These are phyloP conservation scores for Coremacera marginata DNA, from an alignment of 2,888 invertebrate species.

Conservation along the genomic window DNA sequence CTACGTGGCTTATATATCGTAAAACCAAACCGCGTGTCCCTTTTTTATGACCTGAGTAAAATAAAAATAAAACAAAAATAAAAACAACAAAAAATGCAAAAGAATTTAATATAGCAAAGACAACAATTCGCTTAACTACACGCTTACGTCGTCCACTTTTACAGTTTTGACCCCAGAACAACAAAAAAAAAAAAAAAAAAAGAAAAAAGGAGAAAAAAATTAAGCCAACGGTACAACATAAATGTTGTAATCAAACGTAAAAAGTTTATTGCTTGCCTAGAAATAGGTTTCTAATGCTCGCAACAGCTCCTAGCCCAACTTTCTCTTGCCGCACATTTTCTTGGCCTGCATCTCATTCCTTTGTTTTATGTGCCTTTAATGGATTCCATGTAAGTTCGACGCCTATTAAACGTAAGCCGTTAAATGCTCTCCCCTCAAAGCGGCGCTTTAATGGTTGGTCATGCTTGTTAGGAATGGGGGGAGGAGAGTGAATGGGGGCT, in stretches of 20 bases:
- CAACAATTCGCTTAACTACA: not conserved
- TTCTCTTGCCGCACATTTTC: not conserved
- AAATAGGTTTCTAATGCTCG: conserved; percentile 31
- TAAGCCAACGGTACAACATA: conserved; percentile 1
- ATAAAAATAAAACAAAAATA: conserved; percentile 6
- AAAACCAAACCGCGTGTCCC: conserved; percentile 1
- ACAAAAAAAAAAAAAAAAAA: not conserved
- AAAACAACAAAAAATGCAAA: not conserved
- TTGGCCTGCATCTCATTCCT: not conserved
- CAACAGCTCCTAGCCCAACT: not conserved
- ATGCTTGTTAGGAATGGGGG: not conserved
- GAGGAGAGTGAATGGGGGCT: no score
- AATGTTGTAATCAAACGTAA: conserved; percentile 31
- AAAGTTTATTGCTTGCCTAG: conserved; percentile 27
- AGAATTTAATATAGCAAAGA: not conserved
- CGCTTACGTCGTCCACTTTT: conserved; percentile 2
- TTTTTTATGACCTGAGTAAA: conserved; percentile 13
- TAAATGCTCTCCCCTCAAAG: conserved; percentile 7
- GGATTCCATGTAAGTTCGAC: conserved; percentile 23
- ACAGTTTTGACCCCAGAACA: conserved; percentile 10
- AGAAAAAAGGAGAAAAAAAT: not conserved
- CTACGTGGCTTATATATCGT: not conserved
- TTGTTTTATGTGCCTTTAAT: conserved; percentile 30
- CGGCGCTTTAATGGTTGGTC: not conserved
- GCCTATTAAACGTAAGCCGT: conserved; percentile 31